These are phyloP conservation scores for Hemistola chrysoprasaria DNA, from an alignment of 2,888 invertebrate species.

Conservation along the genomic window DNA sequence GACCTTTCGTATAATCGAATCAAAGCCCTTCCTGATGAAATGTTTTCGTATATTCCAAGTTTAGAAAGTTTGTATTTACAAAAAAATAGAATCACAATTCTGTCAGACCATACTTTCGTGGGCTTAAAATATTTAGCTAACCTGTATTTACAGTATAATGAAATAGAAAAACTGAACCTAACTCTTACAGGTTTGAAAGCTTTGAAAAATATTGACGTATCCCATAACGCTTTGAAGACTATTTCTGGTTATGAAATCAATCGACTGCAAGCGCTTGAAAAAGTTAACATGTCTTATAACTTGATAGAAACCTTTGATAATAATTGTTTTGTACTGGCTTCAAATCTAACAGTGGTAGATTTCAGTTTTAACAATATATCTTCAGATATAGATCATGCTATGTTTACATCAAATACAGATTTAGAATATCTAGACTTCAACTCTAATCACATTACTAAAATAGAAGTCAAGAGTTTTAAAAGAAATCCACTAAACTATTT, in stretches of 20 bases:
- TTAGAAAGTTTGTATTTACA: slow-evolving; percentile 50
- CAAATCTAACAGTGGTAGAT: slow-evolving; percentile 47
- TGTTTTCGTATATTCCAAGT: slow-evolving; percentile 38
- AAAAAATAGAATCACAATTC: slow-evolving; percentile 43
- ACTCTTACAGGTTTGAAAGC: slow-evolving; percentile 50
- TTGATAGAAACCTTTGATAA: slow-evolving; percentile 49
- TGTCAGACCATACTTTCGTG: slow-evolving; percentile 50
- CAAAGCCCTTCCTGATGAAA: slow-evolving; percentile 35
- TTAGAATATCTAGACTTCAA: slow-evolving; percentile 51
- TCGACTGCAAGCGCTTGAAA: slow-evolving; percentile 43
- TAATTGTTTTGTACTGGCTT: slow-evolving; percentile 55
- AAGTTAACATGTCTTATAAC: slow-evolving; percentile 59
- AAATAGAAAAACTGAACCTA: slow-evolving; percentile 47
- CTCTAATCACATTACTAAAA: slow-evolving; percentile 48
- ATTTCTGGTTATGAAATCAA: slow-evolving; percentile 54
- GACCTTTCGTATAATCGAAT: slow-evolving; percentile 58
- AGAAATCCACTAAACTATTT: slow-evolving; percentile 44
- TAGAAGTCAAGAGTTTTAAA: slow-evolving; percentile 54
- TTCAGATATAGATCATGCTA: slow-evolving; percentile 44
- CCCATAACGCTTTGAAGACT: slow-evolving; percentile 46
- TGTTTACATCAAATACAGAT: slow-evolving; percentile 53
- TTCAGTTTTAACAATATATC: slow-evolving; percentile 56
- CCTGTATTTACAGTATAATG: slow-evolving; percentile 51
- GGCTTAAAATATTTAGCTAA: slow-evolving; percentile 39
- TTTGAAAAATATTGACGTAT: slow-evolving; percentile 49